Percentiles rank a stretch among this genome's conserved stretches.
Evolutionary conservation across 1,140 invertebrate genomes (phyloP).

Genomic region (Pygmarrhopalites habei): DNA sequence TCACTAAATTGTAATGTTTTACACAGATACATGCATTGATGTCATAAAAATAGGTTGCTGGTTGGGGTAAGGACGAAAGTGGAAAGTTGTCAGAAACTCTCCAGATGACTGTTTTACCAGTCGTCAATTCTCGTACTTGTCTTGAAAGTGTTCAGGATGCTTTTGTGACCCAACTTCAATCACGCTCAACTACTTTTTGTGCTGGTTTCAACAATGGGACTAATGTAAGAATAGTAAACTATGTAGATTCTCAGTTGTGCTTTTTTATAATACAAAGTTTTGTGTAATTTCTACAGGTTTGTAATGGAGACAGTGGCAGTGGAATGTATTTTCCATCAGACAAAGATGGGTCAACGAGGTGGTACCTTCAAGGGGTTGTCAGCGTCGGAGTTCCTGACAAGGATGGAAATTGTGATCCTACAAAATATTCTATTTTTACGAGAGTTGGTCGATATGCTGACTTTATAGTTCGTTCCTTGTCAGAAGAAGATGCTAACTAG

Average conservation of each 20-base stretch:
- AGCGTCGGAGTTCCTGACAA: slow-evolving; percentile 29
- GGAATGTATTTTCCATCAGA: slow-evolving; percentile 32
- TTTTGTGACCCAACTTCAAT: slow-evolving; percentile 3
- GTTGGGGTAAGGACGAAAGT: slow-evolving; percentile 27
- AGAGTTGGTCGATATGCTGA: slow-evolving; percentile 36
- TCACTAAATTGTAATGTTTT: too few species aligned
- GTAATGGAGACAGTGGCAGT: slow-evolving; percentile 34
- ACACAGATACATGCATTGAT: too few species aligned
- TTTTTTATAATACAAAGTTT: too few species aligned
- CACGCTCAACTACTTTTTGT: slow-evolving; percentile 35
- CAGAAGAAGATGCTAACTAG: slow-evolving; percentile 27
- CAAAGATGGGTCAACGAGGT: slow-evolving; percentile 10
- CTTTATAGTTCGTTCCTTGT: slow-evolving; percentile 25
- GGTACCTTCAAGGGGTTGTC: slow-evolving; percentile 34
- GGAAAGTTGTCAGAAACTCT: slow-evolving; percentile 22
- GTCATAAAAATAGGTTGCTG: too few species aligned
- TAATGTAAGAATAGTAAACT: slow-evolving; percentile 1
- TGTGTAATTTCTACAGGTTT: too few species aligned
- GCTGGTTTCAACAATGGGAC: slow-evolving; percentile 33
- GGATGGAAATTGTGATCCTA: slow-evolving; percentile 30
- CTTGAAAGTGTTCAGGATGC: slow-evolving; percentile 14
- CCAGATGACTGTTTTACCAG: slow-evolving; percentile 16
- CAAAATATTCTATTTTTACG: slow-evolving; percentile 34
- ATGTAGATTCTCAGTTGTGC: too few species aligned
- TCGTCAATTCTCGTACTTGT: slow-evolving; percentile 28